Percentiles rank a stretch among this genome's conserved stretches.
These are phyloP conservation scores for Metopolophium dirhodum DNA, from an alignment of 1,140 invertebrate species.

Conservation along the genomic window DNA sequence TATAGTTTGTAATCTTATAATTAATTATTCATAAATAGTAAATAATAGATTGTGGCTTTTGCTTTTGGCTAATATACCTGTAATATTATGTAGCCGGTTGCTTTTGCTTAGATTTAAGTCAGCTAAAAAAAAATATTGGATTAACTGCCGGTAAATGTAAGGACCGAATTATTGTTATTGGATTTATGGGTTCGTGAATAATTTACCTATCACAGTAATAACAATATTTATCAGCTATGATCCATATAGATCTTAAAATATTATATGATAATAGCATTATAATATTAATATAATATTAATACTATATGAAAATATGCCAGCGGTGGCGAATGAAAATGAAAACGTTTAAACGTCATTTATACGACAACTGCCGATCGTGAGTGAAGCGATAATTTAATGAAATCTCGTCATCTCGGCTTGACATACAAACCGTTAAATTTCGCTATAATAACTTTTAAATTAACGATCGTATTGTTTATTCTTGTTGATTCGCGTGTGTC, in stretches of 20 bases:
- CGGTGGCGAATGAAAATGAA: not conserved
- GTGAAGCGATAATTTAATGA: not conserved
- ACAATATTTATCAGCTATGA: not conserved
- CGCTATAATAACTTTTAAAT: not conserved
- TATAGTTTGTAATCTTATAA: too few relatives aligned
- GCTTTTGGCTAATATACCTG: too few relatives aligned
- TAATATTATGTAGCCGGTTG: too few relatives aligned
- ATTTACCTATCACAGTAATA: not conserved
- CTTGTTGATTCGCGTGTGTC: not conserved
- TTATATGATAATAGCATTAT: not conserved
- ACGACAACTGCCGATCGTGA: not conserved
- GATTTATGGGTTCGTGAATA: not conserved
- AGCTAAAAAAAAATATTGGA: not conserved
- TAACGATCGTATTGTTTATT: slow-evolving; percentile 28
- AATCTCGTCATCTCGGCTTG: not conserved
- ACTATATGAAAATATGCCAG: not conserved
- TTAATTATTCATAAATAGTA: too few relatives aligned
- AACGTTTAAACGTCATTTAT: not conserved
- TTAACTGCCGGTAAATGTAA: not conserved
- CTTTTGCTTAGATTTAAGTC: too few relatives aligned
- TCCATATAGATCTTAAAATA: not conserved
- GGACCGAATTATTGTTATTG: not conserved
- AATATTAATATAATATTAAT: not conserved
- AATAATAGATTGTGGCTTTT: too few relatives aligned
- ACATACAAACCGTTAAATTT: not conserved